Base-by-base conservation (phyloP, 2,113 vertebrate species). In the Nannobrachium achirus region DNA sequence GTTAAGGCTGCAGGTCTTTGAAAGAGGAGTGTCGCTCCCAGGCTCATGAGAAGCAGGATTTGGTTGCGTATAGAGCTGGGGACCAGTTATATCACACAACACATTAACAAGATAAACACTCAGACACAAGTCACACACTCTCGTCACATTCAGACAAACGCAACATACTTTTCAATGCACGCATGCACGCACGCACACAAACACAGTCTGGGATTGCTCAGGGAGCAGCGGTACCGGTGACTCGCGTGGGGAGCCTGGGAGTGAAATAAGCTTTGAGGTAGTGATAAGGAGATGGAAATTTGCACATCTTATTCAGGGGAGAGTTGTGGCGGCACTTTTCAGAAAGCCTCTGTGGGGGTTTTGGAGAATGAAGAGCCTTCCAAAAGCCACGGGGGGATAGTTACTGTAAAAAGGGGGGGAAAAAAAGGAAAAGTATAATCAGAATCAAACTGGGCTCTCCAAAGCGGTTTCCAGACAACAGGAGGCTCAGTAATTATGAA, bases 261-360 rank as follows among this genome's bases (percentile, higher is more conserved):
- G 51, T 40, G 51, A 33, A 63, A 40, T 42, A 59, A 52, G 74
- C 74, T 62, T 51, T n/a, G 65, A 76, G 83, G 80, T 55, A 16
- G 55, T 11, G 63, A 84, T 78, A 50, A 66, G 76, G 71, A 66
- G 71, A 80, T 71, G 55, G 61, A 77, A 69, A 80, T 76, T 75
- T 76, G 77, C 70, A 50, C 72, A 63, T 71, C 72, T 80, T 71
- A 80, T 66, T 86, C 78, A 82, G 66, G 39, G 33, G 62, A 84
- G 75, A 77, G 76, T 73, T 79, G 38, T 48, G 2, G 80, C 69
- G 44, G 76, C 59, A 44, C 74, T 16, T 59, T 16, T 51, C 68
- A 85, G 70, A 74, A 77, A 86, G 77, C 66, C 80, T 85, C 82
- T 45, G 40, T 56, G 71, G 78, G 82, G 73, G 77, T 85, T 77